Conservation (phyloP, 2,888 invertebrate species). For the Nomada ferruginata region DNA sequence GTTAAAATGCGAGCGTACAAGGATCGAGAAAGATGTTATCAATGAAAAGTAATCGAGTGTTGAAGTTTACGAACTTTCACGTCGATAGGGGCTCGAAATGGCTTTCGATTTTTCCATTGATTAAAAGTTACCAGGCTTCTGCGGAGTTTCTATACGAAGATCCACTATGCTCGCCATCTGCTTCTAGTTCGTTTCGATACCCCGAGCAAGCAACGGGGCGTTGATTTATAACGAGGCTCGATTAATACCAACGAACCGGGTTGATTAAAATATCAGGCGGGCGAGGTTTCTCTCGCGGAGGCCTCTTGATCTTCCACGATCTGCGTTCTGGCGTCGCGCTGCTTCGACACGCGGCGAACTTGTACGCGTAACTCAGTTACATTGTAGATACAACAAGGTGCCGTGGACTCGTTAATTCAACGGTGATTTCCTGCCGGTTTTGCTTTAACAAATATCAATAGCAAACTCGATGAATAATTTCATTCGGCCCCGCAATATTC, state of each 20-base stretch:
- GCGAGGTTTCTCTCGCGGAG: conserved; percentile 27
- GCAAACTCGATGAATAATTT: neutral
- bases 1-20: too few relatives aligned
- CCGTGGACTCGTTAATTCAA: conserved; percentile 40
- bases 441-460: neutral
- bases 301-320: conserved; percentile 45
- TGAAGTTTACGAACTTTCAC: too few relatives aligned
- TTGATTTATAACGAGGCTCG: conserved; percentile 37
- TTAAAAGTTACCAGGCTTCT: too few relatives aligned
- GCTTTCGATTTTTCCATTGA: neutral
- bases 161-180: neutral
- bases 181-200: neutral
- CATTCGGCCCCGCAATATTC: too few relatives aligned
- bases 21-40: neutral
- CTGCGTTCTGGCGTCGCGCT: conserved; percentile 34
- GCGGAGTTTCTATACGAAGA: neutral
- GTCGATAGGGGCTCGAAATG: neutral
- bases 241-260: conserved; percentile 11
- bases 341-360: conserved; percentile 41
- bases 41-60: neutral
- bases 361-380: conserved; percentile 51
- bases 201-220: neutral
- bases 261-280: conserved; percentile 49
- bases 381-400: conserved; percentile 44
- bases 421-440: conserved; percentile 12